These are phyloP conservation scores for Lepidocyrtinus sp. DNA, from an alignment of 2,888 invertebrate genomes.

Conservation along the genomic window DNA sequence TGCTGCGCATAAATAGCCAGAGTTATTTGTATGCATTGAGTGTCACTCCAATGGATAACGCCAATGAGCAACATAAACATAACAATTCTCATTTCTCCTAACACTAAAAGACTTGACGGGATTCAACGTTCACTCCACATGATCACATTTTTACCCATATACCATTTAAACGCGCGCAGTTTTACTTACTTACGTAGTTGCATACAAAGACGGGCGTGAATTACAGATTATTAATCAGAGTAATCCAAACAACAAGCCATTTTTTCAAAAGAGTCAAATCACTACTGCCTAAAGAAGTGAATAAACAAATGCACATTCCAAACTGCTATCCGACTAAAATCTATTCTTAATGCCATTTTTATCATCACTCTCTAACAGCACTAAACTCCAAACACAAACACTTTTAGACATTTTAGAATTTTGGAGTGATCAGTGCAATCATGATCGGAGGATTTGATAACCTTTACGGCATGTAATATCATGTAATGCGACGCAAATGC, in stretches of 20 bases:
- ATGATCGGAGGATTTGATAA: conserved; percentile 47
- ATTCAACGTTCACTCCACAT: too few relatives aligned
- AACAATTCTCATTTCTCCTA: conserved; percentile 17
- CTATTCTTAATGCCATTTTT: conserved; percentile 6
- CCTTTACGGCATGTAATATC: conserved; percentile 44
- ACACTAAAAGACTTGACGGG: too few relatives aligned
- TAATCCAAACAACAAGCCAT: conserved; percentile 13
- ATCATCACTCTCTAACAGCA: too few relatives aligned
- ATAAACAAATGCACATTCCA: too few relatives aligned
- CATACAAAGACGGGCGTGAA: not conserved
- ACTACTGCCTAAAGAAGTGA: not conserved
- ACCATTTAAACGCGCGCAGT: too few relatives aligned
- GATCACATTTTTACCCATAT: too few relatives aligned
- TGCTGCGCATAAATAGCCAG: too few relatives aligned
- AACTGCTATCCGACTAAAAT: too few relatives aligned
- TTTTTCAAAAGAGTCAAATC: not conserved
- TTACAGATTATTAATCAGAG: conserved; percentile 8
- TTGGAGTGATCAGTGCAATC: conserved; percentile 26
- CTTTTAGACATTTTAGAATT: too few relatives aligned
- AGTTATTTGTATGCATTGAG: conserved; percentile 13
- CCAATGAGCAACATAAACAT: too few relatives aligned
- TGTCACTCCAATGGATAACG: not conserved
- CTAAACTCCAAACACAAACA: too few relatives aligned
- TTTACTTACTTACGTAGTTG: too few relatives aligned
- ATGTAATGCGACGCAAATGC: not conserved